A percentile compares a stretch with the other conserved stretches of the same genome.
phyloP scores from a whole-genome alignment of 2,888 invertebrate genomes.

The Kryphioiulus occultus region DNA sequence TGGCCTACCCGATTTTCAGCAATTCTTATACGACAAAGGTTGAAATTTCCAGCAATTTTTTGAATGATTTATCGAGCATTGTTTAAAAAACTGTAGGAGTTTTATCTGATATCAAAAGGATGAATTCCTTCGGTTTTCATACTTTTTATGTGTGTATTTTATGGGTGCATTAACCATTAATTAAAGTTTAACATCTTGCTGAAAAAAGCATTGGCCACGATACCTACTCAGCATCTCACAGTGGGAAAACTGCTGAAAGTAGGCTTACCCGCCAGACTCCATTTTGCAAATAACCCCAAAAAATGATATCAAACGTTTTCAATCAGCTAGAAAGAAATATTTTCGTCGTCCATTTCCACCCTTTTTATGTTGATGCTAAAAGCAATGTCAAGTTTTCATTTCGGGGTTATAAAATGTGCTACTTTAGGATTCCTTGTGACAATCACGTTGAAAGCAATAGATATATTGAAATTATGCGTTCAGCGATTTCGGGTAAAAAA shows the following conservation, averaged over 20 bases:
- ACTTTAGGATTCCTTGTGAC: not conserved
- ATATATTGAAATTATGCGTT: slow-evolving; percentile 40
- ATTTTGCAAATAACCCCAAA: not conserved
- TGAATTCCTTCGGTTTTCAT: too few relatives aligned
- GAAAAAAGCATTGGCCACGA: too few relatives aligned
- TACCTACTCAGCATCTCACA: not conserved
- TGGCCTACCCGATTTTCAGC: too few relatives aligned
- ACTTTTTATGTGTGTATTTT: too few relatives aligned
- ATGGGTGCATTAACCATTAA: too few relatives aligned
- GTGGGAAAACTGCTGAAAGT: not conserved
- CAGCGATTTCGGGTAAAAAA: not conserved
- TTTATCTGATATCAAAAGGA: too few relatives aligned
- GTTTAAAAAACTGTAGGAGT: too few relatives aligned
- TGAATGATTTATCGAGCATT: too few relatives aligned
- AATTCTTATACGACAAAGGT: too few relatives aligned
- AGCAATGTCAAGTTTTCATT: slow-evolving; percentile 35
- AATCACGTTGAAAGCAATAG: slow-evolving; percentile 40
- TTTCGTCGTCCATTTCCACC: slow-evolving; percentile 28
- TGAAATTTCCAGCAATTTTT: too few relatives aligned
- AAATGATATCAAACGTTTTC: slow-evolving; percentile 12
- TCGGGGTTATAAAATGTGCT: not conserved
- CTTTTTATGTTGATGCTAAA: slow-evolving; percentile 36
- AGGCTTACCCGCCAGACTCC: not conserved
- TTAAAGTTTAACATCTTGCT: too few relatives aligned
- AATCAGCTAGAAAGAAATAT: slow-evolving; percentile 35